Evolutionary conservation across 1,140 invertebrate genomes (phyloP).

Genomic region (Drosophila auraria): DNA sequence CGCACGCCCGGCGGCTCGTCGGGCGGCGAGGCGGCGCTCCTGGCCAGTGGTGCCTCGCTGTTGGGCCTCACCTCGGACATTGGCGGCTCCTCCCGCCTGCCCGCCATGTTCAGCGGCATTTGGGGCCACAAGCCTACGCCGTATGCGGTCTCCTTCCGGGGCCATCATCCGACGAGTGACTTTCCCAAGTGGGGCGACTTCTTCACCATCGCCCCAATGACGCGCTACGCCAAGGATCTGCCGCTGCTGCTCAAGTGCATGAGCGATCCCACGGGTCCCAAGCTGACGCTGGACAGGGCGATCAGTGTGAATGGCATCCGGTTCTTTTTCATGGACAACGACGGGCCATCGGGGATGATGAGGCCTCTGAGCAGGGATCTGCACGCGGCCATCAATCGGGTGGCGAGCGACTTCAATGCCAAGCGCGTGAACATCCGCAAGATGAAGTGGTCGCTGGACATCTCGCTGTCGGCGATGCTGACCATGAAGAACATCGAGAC

Average conservation of each 20-base stretch:
- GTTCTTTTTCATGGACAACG: conserved; percentile 92
- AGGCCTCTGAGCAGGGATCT: conserved; percentile 89
- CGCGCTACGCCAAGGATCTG: conserved; percentile 93
- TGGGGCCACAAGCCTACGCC: conserved; percentile 93
- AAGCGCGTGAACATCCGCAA: conserved; percentile 87
- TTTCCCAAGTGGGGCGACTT: conserved; percentile 87
- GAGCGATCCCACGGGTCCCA: conserved; percentile 86
- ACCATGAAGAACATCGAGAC: conserved; percentile 87
- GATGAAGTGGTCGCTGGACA: conserved; percentile 88
- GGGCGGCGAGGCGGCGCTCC: conserved; percentile 90
- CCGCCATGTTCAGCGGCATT: conserved; percentile 94
- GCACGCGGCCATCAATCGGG: conserved; percentile 88
- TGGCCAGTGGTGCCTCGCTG: conserved; percentile 91
- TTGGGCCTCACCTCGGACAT: conserved; percentile 94
- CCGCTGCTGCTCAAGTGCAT: conserved; percentile 90
- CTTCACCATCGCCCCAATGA: conserved; percentile 92
- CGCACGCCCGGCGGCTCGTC: conserved; percentile 91
- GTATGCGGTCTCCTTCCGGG: conserved; percentile 87
- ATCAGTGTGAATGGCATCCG: conserved; percentile 89
- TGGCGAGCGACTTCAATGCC: conserved; percentile 88
- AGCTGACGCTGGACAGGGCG: conserved; percentile 88
- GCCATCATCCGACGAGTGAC: conserved; percentile 87
- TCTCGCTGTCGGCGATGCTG: conserved; percentile 86
- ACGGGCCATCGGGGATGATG: conserved; percentile 88
- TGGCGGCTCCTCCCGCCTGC: conserved; percentile 93